Base-by-base conservation (phyloP, 2,888 invertebrate species). In the Branchellion lobata region DNA sequence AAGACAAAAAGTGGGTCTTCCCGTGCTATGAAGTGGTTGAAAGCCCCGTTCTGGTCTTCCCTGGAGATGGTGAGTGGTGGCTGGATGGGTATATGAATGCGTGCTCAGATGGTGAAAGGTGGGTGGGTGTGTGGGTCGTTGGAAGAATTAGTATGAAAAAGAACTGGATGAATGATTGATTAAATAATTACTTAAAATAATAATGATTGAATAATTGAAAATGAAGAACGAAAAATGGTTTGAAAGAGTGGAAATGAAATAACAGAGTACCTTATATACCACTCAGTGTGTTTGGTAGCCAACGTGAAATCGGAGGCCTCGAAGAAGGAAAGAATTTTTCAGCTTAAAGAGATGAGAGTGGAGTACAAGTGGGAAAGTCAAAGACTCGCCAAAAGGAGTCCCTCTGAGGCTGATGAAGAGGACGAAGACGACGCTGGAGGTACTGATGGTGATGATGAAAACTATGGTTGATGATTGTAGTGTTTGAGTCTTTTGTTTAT, bases 11-110 rank as follows among this genome's bases (percentile, higher is more conserved):
- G 27, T 79, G 74, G 34, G 69, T 76, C 34, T 83, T 83, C 69
- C 83, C 83, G n/a, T 83, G 83, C 72, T 80, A 81, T 61, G 79
- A 81, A 29, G 78, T 82, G 0, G 81, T 83, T 14, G 36, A 78
- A 18, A 75, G 79, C 31, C 81, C 81, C 47, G 78, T 82, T 18
- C 73, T 79, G 1, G 79, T 83, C 40, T 36, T 81, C 27, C 80
- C 81, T 18, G 83, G 83, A 18, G 80, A 83, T 36, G 83, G 83
- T 83, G 31, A 31, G 77, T 74, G 36, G 3, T 36, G 24, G 3
- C 65, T n/a, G n/a, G 29, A n/a, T n/a, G n/a, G 14, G 14, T 14
- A 51, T n/a, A n/a, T n/a, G n/a, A n/a, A n/a, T n/a, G n/a, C n/a
- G n/a, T n/a, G n/a, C n/a, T n/a, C n/a, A n/a, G n/a, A n/a, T n/a